These are phyloP conservation scores for Drosophila sproati DNA, from an alignment of 1,140 invertebrate species.

Conservation along the genomic window DNA sequence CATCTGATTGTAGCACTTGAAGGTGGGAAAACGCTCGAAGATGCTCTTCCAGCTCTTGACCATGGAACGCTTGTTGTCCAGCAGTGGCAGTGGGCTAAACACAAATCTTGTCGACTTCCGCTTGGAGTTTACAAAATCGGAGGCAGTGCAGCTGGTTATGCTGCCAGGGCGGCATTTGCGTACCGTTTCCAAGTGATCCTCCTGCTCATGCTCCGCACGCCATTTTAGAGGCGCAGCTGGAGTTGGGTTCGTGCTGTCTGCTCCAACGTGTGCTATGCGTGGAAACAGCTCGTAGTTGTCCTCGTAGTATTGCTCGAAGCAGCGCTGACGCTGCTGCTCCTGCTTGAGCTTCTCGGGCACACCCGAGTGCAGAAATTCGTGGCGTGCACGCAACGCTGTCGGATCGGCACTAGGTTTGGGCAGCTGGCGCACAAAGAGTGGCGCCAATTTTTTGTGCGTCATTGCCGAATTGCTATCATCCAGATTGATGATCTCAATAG, in stretches of 20 bases:
- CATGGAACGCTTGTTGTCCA: slow-evolving; percentile 73
- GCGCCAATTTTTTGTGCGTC: slow-evolving; percentile 85
- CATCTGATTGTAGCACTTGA: slow-evolving; percentile 84
- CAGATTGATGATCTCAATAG: slow-evolving; percentile 64
- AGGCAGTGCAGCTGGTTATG: slow-evolving; percentile 43
- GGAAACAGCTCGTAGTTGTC: slow-evolving; percentile 85
- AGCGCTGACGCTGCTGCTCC: slow-evolving; percentile 84
- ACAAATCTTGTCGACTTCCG: not conserved
- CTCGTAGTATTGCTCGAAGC: slow-evolving; percentile 75
- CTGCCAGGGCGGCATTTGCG: slow-evolving; percentile 20
- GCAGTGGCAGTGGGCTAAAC: slow-evolving; percentile 36
- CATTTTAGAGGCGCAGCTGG: not conserved
- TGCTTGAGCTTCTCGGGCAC: slow-evolving; percentile 86
- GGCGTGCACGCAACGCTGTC: slow-evolving; percentile 86
- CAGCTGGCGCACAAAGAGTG: slow-evolving; percentile 86
- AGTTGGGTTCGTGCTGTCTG: not conserved
- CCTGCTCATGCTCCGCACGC: not conserved
- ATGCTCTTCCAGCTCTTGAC: slow-evolving; percentile 76
- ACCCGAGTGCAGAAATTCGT: slow-evolving; percentile 87
- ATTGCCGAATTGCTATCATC: slow-evolving; percentile 57
- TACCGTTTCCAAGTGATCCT: not conserved
- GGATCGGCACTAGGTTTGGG: slow-evolving; percentile 86
- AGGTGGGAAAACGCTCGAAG: slow-evolving; percentile 80
- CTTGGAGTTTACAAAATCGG: slow-evolving; percentile 30
- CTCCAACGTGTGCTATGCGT: slow-evolving; percentile 85